Conservation (phyloP, 2,113 vertebrate genomes). For the Empidonax alnorum region DNA sequence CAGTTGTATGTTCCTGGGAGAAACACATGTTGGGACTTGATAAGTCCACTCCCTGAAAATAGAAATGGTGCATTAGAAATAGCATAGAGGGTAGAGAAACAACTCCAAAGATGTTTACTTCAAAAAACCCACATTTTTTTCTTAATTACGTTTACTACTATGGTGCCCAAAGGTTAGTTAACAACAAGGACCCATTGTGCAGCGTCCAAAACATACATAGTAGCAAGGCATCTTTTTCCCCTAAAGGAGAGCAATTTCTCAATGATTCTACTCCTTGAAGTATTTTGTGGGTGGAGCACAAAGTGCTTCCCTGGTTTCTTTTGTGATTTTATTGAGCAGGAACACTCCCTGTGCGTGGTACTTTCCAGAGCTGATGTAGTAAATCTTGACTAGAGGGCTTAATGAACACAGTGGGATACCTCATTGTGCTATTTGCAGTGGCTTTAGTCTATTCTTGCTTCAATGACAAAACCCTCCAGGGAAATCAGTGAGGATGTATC, state of each 20-base stretch:
- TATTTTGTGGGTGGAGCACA: background rate
- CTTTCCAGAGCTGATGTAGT: background rate
- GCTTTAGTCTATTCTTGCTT: background rate
- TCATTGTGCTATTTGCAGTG: background rate
- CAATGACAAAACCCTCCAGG: background rate
- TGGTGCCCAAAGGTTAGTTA: background rate
- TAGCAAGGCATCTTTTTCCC: background rate
- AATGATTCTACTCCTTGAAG: background rate
- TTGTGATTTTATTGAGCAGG: background rate
- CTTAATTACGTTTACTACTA: background rate
- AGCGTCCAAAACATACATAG: background rate
- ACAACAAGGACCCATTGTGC: background rate
- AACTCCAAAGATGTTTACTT: background rate
- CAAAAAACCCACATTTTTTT: accelerated
- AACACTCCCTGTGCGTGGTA: background rate
- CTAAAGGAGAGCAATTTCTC: background rate
- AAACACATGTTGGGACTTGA: background rate
- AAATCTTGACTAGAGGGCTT: background rate
- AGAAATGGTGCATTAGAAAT: background rate
- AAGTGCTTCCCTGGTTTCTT: background rate
- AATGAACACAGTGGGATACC: background rate
- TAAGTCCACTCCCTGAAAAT: background rate
- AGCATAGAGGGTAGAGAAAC: background rate
- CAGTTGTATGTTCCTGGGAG: background rate
- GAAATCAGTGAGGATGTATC: background rate